These are phyloP conservation scores for Choloepus hoffmanni DNA, from an alignment of 2,113 vertebrate genomes.

Conservation along the genomic window DNA sequence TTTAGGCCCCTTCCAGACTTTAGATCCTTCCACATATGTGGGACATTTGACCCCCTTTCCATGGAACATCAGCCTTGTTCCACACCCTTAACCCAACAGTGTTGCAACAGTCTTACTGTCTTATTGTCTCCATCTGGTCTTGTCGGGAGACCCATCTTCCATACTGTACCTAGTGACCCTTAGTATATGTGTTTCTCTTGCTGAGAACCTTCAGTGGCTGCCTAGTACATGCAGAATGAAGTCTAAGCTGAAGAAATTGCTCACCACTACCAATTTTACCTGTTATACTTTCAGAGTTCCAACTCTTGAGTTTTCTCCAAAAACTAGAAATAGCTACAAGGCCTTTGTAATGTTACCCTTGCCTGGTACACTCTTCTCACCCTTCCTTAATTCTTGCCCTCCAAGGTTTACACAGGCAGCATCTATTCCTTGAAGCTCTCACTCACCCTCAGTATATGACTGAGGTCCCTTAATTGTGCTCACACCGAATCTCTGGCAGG, in stretches of 20 bases:
- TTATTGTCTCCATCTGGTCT: neutral
- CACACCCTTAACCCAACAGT: fast-evolving
- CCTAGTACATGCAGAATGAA: neutral
- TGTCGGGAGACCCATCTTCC: neutral
- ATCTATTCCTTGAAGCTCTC: neutral
- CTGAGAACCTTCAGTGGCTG: neutral
- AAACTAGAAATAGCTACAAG: neutral
- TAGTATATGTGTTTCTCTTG: neutral
- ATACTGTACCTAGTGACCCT: neutral
- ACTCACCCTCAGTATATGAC: neutral
- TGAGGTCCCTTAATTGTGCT: neutral
- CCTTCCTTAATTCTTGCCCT: neutral
- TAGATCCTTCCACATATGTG: neutral
- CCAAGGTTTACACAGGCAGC: neutral
- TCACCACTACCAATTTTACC: neutral
- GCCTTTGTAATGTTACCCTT: neutral
- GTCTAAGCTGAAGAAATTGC: neutral
- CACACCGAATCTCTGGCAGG: neutral
- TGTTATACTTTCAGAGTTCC: neutral
- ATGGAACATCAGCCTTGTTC: neutral
- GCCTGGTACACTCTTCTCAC: neutral
- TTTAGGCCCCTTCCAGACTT: neutral
- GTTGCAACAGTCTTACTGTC: neutral
- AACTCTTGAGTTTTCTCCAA: neutral
- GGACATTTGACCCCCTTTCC: neutral